Percentiles rank a stretch among this genome's conserved stretches.
These are phyloP conservation scores for Spilosoma lubricipeda DNA, from an alignment of 2,888 invertebrate genomes.

Conservation along the genomic window DNA sequence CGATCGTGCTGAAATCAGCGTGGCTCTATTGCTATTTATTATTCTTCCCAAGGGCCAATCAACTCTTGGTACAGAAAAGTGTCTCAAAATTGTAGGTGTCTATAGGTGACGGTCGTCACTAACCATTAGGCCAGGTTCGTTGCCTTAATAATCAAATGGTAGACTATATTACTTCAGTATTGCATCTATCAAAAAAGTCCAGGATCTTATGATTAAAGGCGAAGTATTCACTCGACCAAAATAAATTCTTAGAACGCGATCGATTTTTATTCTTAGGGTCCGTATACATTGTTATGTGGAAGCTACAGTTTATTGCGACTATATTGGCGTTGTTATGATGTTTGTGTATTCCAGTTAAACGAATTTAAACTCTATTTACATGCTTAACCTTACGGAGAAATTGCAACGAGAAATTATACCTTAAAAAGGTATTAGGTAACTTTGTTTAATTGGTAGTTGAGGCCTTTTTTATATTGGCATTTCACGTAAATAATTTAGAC, in stretches of 20 bases:
- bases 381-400: not conserved
- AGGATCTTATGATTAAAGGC: conserved; percentile 58
- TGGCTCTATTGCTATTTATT: no score
- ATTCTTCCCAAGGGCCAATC: no score
- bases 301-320: conserved; percentile 5
- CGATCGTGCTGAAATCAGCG: no score
- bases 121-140: no score
- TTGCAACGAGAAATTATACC: not conserved
- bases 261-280: conserved; percentile 49
- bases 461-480: not conserved
- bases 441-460: not conserved
- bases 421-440: not conserved
- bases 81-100: no score
- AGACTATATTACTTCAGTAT: conserved; percentile 27
- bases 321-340: not conserved
- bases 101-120: no score
- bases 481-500: not conserved
- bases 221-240: conserved; percentile 68
- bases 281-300: conserved; percentile 38
- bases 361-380: not conserved
- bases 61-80: no score
- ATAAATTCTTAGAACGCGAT: conserved; percentile 64
- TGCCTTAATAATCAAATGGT: not conserved
- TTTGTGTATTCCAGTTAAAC: not conserved
- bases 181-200: conserved; percentile 50